Evolutionary conservation across 2,888 invertebrate genomes (phyloP).

Genomic region (Seira sanloemensis): DNA sequence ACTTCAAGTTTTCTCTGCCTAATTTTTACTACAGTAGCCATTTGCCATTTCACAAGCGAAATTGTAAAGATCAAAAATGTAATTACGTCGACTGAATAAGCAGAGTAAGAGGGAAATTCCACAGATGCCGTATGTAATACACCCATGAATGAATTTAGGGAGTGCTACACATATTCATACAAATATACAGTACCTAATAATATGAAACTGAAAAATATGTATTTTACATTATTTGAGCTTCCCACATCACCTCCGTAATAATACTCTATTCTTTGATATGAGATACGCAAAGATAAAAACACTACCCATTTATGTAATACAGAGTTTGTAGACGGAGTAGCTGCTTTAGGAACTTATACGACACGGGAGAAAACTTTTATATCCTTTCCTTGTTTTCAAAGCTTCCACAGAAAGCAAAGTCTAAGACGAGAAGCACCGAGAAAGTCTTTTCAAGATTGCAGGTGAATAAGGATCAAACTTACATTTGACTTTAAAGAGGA

Average conservation of each 20-base stretch:
- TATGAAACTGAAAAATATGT: too few species aligned
- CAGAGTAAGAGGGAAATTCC: not conserved
- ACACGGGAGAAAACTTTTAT: slow-evolving; percentile 16
- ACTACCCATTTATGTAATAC: slow-evolving; percentile 20
- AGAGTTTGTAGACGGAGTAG: not conserved
- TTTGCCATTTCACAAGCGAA: not conserved
- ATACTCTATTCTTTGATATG: slow-evolving; percentile 2
- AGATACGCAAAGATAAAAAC: slow-evolving; percentile 19
- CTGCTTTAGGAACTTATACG: too few species aligned
- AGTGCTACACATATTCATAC: not conserved
- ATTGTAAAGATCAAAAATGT: slow-evolving; percentile 36
- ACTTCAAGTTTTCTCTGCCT: not conserved
- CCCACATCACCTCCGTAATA: not conserved
- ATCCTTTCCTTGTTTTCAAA: slow-evolving; percentile 1
- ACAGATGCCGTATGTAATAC: not conserved
- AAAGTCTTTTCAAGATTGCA: slow-evolving; percentile 42
- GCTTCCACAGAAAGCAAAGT: not conserved
- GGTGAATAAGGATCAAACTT: slow-evolving; percentile 65
- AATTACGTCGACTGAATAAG: slow-evolving; percentile 34
- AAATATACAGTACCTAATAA: not conserved
- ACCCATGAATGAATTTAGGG: slow-evolving; percentile 43
- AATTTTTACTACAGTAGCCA: not conserved
- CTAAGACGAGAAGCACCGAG: slow-evolving; percentile 15
- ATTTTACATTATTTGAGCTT: not conserved
- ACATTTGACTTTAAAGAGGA: slow-evolving; percentile 46